phyloP scores from a whole-genome alignment of 2,113 vertebrate genomes.

The Pomatorhinus ruficollis region DNA sequence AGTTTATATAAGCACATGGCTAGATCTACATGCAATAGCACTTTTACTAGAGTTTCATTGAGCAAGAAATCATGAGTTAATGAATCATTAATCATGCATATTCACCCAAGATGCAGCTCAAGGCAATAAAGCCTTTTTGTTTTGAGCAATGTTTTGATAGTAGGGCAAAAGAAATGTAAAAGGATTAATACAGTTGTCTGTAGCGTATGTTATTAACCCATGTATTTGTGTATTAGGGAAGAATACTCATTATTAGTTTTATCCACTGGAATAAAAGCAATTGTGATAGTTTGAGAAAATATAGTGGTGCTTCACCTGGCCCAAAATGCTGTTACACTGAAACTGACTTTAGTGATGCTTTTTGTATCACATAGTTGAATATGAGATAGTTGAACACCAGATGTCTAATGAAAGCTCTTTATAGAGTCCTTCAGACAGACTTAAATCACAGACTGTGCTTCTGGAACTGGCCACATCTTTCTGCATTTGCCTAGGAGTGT shows the following conservation, averaged over 20 bases:
- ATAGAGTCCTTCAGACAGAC: background rate
- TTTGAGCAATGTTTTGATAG: background rate
- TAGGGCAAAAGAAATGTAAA: background rate
- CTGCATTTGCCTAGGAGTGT: background rate
- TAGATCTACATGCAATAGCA: background rate
- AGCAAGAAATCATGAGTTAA: background rate
- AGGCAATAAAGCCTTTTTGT: background rate
- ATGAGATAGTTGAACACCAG: background rate
- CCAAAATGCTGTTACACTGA: rapidly evolving
- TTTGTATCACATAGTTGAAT: background rate
- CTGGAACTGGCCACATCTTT: background rate
- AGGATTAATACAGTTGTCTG: background rate
- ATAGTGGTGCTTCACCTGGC: background rate
- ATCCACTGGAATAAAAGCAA: background rate
- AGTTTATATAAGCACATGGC: background rate
- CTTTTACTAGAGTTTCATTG: background rate
- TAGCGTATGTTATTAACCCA: background rate
- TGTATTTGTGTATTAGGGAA: background rate
- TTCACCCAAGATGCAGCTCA: background rate
- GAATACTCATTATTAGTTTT: background rate
- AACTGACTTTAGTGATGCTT: background rate
- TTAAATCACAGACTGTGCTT: background rate
- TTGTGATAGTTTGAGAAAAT: background rate
- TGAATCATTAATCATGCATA: background rate
- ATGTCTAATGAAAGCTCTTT: background rate